Conservation (phyloP, 2,888 invertebrate species). For the Platycheirus albimanus region DNA sequence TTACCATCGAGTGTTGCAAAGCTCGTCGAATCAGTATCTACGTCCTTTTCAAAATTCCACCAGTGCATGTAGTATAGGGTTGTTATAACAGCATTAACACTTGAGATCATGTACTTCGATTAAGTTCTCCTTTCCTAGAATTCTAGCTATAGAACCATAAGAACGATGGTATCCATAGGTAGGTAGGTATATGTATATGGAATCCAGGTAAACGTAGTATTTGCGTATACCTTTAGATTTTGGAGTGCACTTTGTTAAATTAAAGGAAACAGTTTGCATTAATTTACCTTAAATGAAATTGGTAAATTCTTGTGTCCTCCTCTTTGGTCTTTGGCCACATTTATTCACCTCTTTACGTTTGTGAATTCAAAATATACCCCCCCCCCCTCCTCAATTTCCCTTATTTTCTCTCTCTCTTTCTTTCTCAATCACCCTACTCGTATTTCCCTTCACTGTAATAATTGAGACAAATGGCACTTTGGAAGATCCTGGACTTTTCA, state of each 20-base stretch:
- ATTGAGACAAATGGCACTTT: constrained; percentile 65
- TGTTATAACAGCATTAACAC: constrained; percentile 55
- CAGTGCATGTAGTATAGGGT: constrained; percentile 19
- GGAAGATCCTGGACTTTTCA: constrained; percentile 24
- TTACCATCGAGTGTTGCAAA: constrained; percentile 22
- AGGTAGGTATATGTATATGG: background rate
- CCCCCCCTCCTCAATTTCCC: too few species aligned
- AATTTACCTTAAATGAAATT: constrained; percentile 70
- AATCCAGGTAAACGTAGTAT: too few species aligned
- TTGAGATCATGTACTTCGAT: constrained; percentile 50
- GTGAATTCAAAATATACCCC: background rate
- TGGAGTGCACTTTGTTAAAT: constrained; percentile 71
- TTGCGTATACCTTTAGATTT: constrained; percentile 50
- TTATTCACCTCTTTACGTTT: constrained; percentile 12
- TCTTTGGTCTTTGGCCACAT: constrained; percentile 48
- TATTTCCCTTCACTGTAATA: too few species aligned
- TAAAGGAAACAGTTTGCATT: constrained; percentile 73
- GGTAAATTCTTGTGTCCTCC: constrained; percentile 39
- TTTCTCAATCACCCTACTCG: too few species aligned
- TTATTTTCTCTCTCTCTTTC: background rate
- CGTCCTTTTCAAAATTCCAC: constrained; percentile 29
- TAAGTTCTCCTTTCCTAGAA: constrained; percentile 10
- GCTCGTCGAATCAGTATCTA: constrained; percentile 32
- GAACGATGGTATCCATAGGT: background rate
- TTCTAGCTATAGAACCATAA: background rate